Evolutionary conservation across 92 coral and sea anemone genomes (phyloP), one percentile per base, ranked within the genome.

Genomic region (Porites rus): DNA sequence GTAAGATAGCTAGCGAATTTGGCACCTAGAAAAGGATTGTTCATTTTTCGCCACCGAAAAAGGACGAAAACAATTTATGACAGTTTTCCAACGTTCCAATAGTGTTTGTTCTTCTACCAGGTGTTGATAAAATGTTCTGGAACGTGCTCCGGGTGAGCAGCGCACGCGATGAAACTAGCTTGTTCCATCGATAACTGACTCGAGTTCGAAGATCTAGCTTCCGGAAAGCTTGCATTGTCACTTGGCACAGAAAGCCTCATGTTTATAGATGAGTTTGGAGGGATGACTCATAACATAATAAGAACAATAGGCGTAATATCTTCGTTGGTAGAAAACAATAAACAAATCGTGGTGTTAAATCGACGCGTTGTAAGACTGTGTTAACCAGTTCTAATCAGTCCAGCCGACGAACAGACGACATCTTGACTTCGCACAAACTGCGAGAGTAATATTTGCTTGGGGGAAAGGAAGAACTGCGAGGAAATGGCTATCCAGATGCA

Each of bases 401-500:
- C 79, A 63, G 60, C 24, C 76, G 78, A 12, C 65, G 61, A 17
- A 10, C 21, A 19, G 28, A 10, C 13, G 17, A 73, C 80, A 21
- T 28, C 50, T 1, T 1, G 53, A 11, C 50, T 28, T 53, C 16
- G 19, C 46, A 21, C 20, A 16, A 28, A 24, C 68, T 60, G 63
- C 64, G 72, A 38, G 46, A 61, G 25, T 19, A 10, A 14, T 16
- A 53, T 14, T 46, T 46, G 18, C 69, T 46, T 65, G 43, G 12
- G 1, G 43, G 1, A 12, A 19, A 38, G 52, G 17, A 19, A 21
- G 46, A 14, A 19, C 28, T n/a, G 16, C 0, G 12, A 70, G 61
- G 77, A 70, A 14, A 83, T 83, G 87, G 87, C 88, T 2, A 54
- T 76, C 76, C 65, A 85, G 60, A 76, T 85, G 88, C 88, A 76